phyloP scores from a whole-genome alignment of 2,113 vertebrate genomes.

The Patagioenas fasciata region DNA sequence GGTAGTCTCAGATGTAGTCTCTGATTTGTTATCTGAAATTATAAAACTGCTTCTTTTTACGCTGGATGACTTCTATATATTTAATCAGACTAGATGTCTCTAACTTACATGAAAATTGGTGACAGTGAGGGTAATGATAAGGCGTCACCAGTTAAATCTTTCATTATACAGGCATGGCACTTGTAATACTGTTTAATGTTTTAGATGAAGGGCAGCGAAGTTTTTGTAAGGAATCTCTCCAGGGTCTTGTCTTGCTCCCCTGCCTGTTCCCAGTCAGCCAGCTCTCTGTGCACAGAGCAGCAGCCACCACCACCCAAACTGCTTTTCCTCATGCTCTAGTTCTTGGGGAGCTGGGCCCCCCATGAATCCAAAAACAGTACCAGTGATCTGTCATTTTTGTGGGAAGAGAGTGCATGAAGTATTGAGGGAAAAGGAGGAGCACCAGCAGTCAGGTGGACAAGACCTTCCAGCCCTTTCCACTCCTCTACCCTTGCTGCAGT shows the following conservation, averaged over 20 bases:
- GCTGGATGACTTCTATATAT: background rate
- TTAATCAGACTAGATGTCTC: background rate
- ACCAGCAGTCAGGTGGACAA: background rate
- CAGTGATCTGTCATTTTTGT: background rate
- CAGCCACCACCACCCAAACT: background rate
- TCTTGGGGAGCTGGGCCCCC: accelerated
- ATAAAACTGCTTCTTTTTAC: background rate
- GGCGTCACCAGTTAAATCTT: background rate
- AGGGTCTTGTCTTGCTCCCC: background rate
- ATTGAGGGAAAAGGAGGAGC: background rate
- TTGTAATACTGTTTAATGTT: background rate
- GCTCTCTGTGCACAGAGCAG: background rate
- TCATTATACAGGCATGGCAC: background rate
- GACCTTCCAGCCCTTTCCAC: background rate
- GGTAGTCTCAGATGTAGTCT: background rate
- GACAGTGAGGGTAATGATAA: background rate
- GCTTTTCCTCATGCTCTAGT: accelerated
- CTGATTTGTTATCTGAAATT: background rate
- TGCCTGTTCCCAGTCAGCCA: background rate
- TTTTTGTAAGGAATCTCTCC: background rate
- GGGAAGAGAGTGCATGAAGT: accelerated
- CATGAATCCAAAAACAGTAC: background rate
- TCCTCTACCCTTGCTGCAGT: background rate
- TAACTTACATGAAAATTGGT: background rate
- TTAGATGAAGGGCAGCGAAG: background rate